Base-by-base conservation (phyloP, 2,113 vertebrate species). In the Picathartes gymnocephalus region DNA sequence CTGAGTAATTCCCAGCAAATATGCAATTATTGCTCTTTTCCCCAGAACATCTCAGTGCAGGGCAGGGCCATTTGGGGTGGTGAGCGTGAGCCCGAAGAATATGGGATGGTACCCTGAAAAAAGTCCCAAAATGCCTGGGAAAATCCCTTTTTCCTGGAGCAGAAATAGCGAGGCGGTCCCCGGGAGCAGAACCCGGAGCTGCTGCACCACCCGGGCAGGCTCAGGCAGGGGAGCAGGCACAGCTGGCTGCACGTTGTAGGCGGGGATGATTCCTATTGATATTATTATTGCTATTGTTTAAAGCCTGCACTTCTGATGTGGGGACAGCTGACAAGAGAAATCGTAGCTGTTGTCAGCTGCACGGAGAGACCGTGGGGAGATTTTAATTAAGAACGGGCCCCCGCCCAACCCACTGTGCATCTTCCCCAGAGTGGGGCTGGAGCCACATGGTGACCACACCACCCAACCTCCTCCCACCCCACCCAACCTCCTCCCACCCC, bases 301-400 rank as follows among this genome's bases (percentile, higher is more conserved):
- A 79, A 95, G 81, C 78, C 54, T 5, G 57, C 51, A 7, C 42
- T 81, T 88, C 64, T 92, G 88, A 97, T 89, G 81, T 42, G 11
- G 93, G 57, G 33, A 66, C 33, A 83, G 62, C 83, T 92, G 92
- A 90, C 88, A 88, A 72, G 93, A 94, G 58, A 24, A 84, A 92
- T 96, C 66, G 76, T 13, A 53, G 73, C 81, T 25, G 48, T 60
- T 90, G 73, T 56, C 87, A 91, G 93, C 65, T 72, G 81, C 37
- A 3, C 48, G 66, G 82, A 33, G 20, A 88, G 61, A 57, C 51
- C 57, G 92, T 64, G 61, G 31, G 85, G 80, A 57, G 48, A 54
- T 86, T 92, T 92, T 97, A 94, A 97, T 93, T 54, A 82, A 89
- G 96, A 92, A 31, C 84, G 86, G 4, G 2, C 53, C 64, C 50